phyloP scores from a whole-genome alignment of 2,113 vertebrate genomes.

The Crotalus helleri region DNA sequence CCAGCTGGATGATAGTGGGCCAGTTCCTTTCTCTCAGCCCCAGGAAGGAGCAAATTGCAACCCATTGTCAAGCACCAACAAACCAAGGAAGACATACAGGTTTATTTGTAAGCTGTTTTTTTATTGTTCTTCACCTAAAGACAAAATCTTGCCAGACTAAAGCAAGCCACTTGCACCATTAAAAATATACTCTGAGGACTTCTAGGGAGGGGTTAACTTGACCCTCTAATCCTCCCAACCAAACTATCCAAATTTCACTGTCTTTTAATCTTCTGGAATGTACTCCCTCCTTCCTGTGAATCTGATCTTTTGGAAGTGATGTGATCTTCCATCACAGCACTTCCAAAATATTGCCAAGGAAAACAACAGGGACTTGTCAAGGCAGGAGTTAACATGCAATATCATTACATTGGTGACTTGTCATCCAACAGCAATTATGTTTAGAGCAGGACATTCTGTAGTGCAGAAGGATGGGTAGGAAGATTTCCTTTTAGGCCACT shows the following conservation, averaged over 20 bases:
- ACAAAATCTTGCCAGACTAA: background rate
- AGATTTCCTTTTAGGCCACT: background rate
- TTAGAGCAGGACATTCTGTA: background rate
- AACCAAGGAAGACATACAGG: background rate
- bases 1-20: background rate
- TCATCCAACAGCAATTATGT: background rate
- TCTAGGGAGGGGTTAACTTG: background rate
- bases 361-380: background rate
- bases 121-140: background rate
- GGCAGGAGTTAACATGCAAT: background rate
- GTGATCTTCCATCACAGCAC: background rate
- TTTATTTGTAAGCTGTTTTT: background rate
- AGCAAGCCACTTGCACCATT: background rate
- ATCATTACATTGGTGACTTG: background rate
- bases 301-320: background rate
- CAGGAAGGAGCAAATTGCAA: background rate
- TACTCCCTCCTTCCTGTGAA: background rate
- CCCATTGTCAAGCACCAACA: background rate
- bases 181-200: background rate
- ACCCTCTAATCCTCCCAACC: background rate
- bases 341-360: background rate
- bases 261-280: background rate
- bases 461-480: background rate
- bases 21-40: background rate
- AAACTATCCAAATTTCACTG: background rate